Base-by-base conservation (phyloP, 2,888 invertebrate species). In the Tiphia femorata region DNA sequence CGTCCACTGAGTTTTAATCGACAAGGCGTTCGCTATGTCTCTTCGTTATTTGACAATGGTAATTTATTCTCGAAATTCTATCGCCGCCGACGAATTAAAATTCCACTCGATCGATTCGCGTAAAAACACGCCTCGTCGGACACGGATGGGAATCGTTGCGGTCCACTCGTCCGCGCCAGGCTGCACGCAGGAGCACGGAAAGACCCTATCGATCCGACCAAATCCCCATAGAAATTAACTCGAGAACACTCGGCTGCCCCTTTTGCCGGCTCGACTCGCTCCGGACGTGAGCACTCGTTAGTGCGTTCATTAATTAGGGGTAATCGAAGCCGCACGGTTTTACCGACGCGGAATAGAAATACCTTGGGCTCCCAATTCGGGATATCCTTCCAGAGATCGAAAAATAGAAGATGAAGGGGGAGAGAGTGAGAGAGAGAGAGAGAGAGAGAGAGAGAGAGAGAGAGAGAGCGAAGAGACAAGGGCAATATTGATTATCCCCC, bases 141-240 rank as follows among this genome's bases (percentile, higher is more conserved):
- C n/a, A n/a, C n/a, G n/a, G n/a, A n/a, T n/a, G n/a, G n/a, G n/a
- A n/a, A n/a, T n/a, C 37, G 17, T 12, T 10, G 12, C 14, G 37
- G 7, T 16, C 16, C 37, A 17, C 19, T 19, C 37, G 37, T 1
- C 33, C 37, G 14, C 19, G 37, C 37, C 8, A 5, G 16, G 4
- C 44, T 50, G 55, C 50, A 43, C 29, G 46, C 42, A 20, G 43
- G 30, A 48, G 29, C 49, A 44, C 55, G 61, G 65, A 51, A 58
- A 56, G 58, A 46, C 37, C 53, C 35, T 62, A 71, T 69, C 49
- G 71, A 71, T 64, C 68, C 68, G 49, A 33, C 68, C 59, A 71
- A 69, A 69, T 70, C 68, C 69, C 69, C 56, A 68, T 68, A 70
- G 69, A 68, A 69, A 69, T 69, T 69, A 69, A 69, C 62, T 71